These are phyloP conservation scores for Sympetrum striolatum DNA, from an alignment of 2,888 invertebrate genomes.

Conservation along the genomic window DNA sequence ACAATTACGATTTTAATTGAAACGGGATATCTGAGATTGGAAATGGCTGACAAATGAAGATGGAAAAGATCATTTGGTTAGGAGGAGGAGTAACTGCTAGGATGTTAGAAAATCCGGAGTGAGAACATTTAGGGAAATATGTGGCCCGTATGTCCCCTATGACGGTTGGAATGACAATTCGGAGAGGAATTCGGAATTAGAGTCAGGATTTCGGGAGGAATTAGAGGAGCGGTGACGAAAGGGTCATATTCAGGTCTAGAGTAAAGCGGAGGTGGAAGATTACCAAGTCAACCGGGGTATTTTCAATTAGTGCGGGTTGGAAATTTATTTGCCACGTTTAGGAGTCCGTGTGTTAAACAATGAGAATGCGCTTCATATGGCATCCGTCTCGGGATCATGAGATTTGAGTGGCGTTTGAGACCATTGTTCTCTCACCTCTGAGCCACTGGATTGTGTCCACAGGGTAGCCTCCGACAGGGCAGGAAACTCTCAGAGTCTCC, in stretches of 20 bases:
- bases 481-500: conserved; percentile 51
- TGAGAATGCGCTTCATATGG: background rate
- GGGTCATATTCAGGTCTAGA: no score
- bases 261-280: no score
- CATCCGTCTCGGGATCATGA: background rate
- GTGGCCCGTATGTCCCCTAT: no score
- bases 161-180: background rate
- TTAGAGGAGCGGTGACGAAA: no score
- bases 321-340: background rate
- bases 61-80: background rate
- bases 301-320: background rate
- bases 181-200: background rate
- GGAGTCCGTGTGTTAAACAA: background rate
- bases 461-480: conserved; percentile 54
- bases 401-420: background rate
- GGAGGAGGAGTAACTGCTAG: background rate
- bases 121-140: background rate
- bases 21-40: background rate
- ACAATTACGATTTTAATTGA: background rate
- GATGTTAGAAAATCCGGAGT: background rate
- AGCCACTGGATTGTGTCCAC: conserved; percentile 52
- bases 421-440: conserved; percentile 50
- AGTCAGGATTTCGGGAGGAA: no score
- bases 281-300: background rate
- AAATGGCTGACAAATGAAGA: background rate